Conservation (phyloP, 2,113 vertebrate genomes). For the Colius striatus region DNA sequence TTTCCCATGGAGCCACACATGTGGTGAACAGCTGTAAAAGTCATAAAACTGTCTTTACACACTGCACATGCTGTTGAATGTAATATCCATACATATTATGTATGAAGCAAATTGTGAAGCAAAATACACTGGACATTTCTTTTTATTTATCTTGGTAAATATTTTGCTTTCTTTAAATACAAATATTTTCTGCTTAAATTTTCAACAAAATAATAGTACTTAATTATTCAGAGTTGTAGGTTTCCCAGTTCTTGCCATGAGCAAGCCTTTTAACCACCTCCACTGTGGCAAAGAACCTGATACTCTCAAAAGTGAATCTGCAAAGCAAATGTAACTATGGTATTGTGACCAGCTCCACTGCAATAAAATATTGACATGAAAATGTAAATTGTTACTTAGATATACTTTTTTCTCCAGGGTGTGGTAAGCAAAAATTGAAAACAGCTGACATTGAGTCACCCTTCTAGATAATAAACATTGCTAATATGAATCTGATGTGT, state of each 20-base stretch:
- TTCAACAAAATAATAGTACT: conserved; percentile 1
- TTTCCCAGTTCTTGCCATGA: neutral
- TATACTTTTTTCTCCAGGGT: conserved; percentile 57
- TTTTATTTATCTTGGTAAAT: neutral
- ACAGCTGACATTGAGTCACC: conserved; percentile 52
- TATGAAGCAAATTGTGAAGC: neutral
- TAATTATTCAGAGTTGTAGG: conserved; percentile 1
- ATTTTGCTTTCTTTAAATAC: neutral
- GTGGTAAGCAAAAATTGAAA: conserved; percentile 52
- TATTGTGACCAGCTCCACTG: neutral
- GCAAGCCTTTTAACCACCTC: neutral
- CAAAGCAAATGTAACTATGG: conserved; percentile 22
- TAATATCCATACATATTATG: neutral
- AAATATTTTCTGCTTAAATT: neutral
- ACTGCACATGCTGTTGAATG: conserved; percentile 9
- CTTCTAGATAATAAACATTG: conserved; percentile 42
- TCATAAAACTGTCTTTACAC: conserved; percentile 43
- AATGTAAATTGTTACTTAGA: conserved; percentile 54
- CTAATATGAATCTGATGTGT: conserved; percentile 45
- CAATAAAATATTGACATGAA: conserved; percentile 42
- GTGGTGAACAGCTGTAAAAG: conserved; percentile 74
- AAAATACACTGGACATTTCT: neutral
- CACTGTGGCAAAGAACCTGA: conserved; percentile 5
- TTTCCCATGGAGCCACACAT: conserved; percentile 62
- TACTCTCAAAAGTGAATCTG: conserved; percentile 16